phyloP scores from a whole-genome alignment of 2,113 vertebrate genomes.

The Toxotes chatareus region DNA sequence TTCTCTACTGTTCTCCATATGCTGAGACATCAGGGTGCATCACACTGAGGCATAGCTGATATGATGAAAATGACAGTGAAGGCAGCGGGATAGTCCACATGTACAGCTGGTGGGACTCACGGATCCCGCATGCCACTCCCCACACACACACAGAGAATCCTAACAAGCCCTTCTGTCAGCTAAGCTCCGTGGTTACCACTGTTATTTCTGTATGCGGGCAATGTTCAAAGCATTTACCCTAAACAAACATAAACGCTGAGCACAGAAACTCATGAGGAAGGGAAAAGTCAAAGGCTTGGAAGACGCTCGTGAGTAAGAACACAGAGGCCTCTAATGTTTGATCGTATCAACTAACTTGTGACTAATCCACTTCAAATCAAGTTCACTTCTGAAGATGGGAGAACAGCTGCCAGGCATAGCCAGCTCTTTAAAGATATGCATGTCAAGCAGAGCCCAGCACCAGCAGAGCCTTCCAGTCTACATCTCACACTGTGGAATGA shows the following conservation, averaged over 20 bases:
- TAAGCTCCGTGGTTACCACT: slow-evolving; percentile 33
- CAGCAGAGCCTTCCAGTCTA: slow-evolving; percentile 24
- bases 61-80: slow-evolving; percentile 21
- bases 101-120: slow-evolving; percentile 41
- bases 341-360: slow-evolving; percentile 35
- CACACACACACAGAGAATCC: slow-evolving; percentile 50
- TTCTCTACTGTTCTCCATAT: slow-evolving; percentile 42
- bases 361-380: slow-evolving; percentile 48
- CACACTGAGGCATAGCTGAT: slow-evolving; percentile 18
- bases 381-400: slow-evolving; percentile 32
- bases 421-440: slow-evolving; percentile 44
- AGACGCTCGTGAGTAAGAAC: slow-evolving; percentile 13
- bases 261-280: background rate
- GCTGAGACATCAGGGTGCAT: slow-evolving; percentile 14
- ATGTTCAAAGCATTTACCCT: slow-evolving; percentile 31
- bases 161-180: slow-evolving; percentile 59
- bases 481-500: slow-evolving; percentile 8
- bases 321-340: slow-evolving; percentile 23
- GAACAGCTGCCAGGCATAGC: slow-evolving; percentile 40
- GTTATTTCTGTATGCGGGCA: background rate
- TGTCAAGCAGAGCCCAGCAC: slow-evolving; percentile 38
- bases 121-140: slow-evolving; percentile 47
- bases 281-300: background rate
- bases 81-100: slow-evolving; percentile 24
- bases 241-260: slow-evolving; percentile 1